A percentile compares a stretch with the other conserved stretches of the same genome.
These are phyloP conservation scores for Nemapogon koenigi DNA, from an alignment of 2,888 invertebrate species.

Conservation along the genomic window DNA sequence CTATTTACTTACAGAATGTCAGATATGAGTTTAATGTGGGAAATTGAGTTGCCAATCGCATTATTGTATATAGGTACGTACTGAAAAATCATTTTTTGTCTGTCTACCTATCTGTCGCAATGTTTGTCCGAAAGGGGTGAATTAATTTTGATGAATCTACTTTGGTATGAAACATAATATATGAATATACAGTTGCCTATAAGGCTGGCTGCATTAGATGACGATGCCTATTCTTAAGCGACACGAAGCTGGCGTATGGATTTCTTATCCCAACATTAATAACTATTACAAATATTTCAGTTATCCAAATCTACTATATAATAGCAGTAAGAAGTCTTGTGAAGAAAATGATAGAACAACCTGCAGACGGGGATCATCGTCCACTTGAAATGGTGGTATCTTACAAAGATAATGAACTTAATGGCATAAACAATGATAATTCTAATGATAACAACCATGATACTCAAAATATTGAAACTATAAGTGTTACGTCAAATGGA, in stretches of 20 bases:
- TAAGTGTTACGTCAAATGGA: not conserved
- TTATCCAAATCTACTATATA: slow-evolving; percentile 9
- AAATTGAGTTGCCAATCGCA: not conserved
- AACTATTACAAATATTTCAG: slow-evolving; percentile 1
- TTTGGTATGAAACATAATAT: no score
- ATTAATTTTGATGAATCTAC: no score
- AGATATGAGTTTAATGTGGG: slow-evolving; percentile 2
- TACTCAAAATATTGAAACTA: not conserved
- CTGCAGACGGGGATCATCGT: not conserved
- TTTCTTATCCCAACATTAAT: not conserved
- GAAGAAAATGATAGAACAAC: not conserved
- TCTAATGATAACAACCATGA: not conserved
- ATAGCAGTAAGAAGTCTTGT: slow-evolving; percentile 8
- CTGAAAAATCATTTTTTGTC: no score
- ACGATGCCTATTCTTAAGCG: no score
- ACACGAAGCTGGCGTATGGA: no score
- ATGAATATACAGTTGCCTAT: no score
- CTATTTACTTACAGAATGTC: slow-evolving; percentile 8
- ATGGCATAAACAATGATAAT: not conserved
- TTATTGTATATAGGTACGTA: slow-evolving; percentile 2
- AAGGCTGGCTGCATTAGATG: no score
- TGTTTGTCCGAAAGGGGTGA: no score
- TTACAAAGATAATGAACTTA: not conserved
- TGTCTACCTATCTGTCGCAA: no score
- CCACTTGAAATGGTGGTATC: slow-evolving; percentile 3